Evolutionary conservation across 2,797 vertebrate species (phyloP), one percentile per base, ranked within the genome.

Genomic region (Tiaroga cobitis): DNA sequence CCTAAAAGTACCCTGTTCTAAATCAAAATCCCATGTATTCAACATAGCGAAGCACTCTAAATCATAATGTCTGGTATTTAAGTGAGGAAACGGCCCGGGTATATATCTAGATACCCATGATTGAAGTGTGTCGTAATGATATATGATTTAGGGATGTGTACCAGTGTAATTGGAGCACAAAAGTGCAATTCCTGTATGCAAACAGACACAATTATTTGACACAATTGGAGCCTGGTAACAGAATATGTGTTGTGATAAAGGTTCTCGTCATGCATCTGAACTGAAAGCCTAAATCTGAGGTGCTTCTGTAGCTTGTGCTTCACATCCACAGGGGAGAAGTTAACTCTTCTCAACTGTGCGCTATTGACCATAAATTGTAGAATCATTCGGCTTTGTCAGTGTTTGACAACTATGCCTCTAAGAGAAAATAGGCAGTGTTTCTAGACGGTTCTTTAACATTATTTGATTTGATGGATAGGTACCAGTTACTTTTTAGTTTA

Each of bases 101-200:
- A 37, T 43, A 77, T 69, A 59, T 70, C 26, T 78, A 77, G 34
- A 69, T 59, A 13, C 49, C 46, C 46, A 29, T 76, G 70, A 32
- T 83, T 61, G 26, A 46, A 73, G 80, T 26, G 54, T 65, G 59
- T 75, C 32, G 0, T 73, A 70, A 70, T 81, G 49, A 70, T 41
- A 41, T 59, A 29, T 68, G 74, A 69, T 84, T 69, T 77, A n/a
- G 34, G 49, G 18, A 77, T 18, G 74, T 56, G 18, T 41, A 68
- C 34, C n/a, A 32, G 26, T 77, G n/a, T 77, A 77, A 54, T 32
- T 29, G 61, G 11, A 84, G 73, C 74, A 43, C 63, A 43, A n/a
- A 84, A 18, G 46, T 84, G 34, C n/a, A 56, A 78, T 69, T 84
- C 8, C n/a, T 77, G 24, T 6, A 84, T 84, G 73, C 82, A 84